Base-by-base conservation (phyloP, 2,797 vertebrate species). In the Poecile montanus region DNA sequence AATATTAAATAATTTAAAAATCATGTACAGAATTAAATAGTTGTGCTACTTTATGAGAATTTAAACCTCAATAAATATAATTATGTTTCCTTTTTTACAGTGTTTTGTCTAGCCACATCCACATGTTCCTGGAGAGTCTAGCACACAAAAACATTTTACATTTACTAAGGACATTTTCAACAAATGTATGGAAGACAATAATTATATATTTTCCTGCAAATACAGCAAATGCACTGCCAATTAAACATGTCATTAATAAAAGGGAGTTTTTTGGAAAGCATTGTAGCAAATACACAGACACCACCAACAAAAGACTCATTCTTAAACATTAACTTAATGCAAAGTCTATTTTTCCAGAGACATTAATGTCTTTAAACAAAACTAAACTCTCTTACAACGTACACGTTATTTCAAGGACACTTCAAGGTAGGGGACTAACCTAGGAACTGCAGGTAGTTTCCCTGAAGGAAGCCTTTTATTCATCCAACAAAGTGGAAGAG, bases 191-290 rank as follows among this genome's bases (percentile, higher is more conserved):
- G 21, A 79, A 65, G 20, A 61, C 10, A 54, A 22, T 18, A 4
- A 63, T 16, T 7, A 42, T 29, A 7, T 23, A 20, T 58, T 11
- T 45, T 40, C 14, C 17, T 48, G 11, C 14, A 84, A 83, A 73
- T 34, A 42, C 7, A 45, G 10, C 13, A 84, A 83, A 73, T 34
- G 38, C 7, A 42, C 8, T 32, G 32, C 4, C 5, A 50, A 11
- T 40, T 79, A 27, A 61, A 25, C 17, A 7, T 13, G 6, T 29
- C 21, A 81, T 32, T 23, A 60, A 22, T 42, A 53, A 81, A 71
- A 75, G 1, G 4, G 3, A 25, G 3, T 0, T 27, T 44, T 70
- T 70, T 45, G 8, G 18, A 47, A 93, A 75, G 2, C 1, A 1
- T 25, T 60, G 27, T 40, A 58, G n/a, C 15, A 38, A 36, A 44